Base-by-base conservation (phyloP, 2,888 invertebrate species). In the Ophion ellenae region DNA sequence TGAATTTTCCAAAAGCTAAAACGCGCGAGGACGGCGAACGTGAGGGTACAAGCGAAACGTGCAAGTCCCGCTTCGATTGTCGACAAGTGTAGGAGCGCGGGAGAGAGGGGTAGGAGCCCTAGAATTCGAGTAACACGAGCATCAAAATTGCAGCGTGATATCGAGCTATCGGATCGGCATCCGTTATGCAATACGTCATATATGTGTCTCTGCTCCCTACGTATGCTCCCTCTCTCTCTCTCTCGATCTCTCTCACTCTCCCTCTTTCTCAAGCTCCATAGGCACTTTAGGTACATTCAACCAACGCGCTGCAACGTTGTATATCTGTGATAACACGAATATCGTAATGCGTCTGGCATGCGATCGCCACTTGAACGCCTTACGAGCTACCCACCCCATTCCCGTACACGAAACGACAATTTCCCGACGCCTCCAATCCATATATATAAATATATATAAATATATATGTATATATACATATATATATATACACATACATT, bases 161-260 rank as follows among this genome's bases (percentile, higher is more conserved):
- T 93, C 92, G 90, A 91, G 90, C 90, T 92, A 93, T 93, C 90
- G 91, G 92, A 93, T 93, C 92, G 92, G 89, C 91, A 91, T 93
- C 89, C 91, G 92, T 93, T 92, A 92, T 92, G 91, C 91, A 92
- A 91, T 90, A 90, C 90, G 45, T 71, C 64, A 74, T 78, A 67
- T 75, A 91, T 90, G 89, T 40, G 6, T 47, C 9, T 53, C 17
- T 17, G 53, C 89, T 90, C 89, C 88, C 53, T 67, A 11, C 71
- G 63, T 61, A 71, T 70, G 53, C 53, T 53, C 14, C 14, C 3
- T 53, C 14, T 53, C 53, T 14, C 14, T 53, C 66, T 73, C 64
- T 71, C 75, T 57, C 71, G 24, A 24, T 63, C 53, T 47, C 14
- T 47, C 47, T 47, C 47, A 11, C 53, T 53, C 53, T 53, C 53